Conservation (phyloP, 2,797 vertebrate species). For the Mormyrus hasselquistii region DNA sequence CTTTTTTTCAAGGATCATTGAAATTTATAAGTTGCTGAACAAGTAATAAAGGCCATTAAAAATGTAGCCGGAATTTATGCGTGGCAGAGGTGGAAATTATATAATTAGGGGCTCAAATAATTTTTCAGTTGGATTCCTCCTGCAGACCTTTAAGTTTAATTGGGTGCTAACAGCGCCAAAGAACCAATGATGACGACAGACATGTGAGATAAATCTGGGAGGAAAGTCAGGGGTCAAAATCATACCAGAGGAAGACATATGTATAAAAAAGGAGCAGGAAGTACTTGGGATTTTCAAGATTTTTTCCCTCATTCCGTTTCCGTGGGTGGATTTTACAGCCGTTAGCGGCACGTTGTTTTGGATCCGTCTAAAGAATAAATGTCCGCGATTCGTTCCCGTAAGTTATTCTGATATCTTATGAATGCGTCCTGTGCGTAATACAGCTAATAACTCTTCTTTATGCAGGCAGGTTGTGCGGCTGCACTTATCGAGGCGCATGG, state of each 20-base stretch:
- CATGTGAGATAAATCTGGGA: constrained; percentile 48
- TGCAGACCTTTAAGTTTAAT: constrained; percentile 59
- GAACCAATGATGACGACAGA: constrained; percentile 50
- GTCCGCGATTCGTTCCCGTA: neutral
- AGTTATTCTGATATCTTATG: neutral
- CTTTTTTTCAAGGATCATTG: constrained; percentile 40
- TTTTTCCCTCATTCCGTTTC: neutral
- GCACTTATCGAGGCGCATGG: neutral
- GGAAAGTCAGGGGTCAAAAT: constrained; percentile 46
- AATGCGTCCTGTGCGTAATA: neutral
- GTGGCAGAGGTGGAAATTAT: constrained; percentile 48
- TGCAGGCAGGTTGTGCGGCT: neutral
- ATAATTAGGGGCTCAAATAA: constrained; percentile 51
- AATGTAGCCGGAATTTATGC: constrained; percentile 39
- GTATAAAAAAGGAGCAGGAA: constrained; percentile 37
- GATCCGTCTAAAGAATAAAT: neutral
- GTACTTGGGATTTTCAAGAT: constrained; percentile 22
- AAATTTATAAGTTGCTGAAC: constrained; percentile 45
- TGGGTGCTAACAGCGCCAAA: constrained; percentile 47
- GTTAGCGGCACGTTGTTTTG: neutral
- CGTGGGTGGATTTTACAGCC: neutral
- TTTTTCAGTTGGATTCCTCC: constrained; percentile 44
- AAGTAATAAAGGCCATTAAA: constrained; percentile 49
- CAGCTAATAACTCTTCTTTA: neutral
- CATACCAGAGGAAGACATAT: constrained; percentile 49